Evolutionary conservation across 2,888 invertebrate genomes (phyloP).

Genomic region (Caenorhabditis sp.): DNA sequence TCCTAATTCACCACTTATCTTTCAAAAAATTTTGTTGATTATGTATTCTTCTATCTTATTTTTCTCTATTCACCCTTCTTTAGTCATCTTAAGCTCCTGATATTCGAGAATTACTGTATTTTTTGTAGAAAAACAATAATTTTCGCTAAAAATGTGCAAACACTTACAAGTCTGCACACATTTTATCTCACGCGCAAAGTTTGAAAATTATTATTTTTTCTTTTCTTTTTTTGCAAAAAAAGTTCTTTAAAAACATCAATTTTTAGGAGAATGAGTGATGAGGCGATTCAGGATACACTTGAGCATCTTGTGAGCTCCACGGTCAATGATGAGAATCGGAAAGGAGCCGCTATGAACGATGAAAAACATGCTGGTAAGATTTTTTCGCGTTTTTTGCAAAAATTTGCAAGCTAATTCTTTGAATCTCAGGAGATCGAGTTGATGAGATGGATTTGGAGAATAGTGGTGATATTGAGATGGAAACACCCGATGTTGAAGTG

Average conservation of each 20-base stretch:
- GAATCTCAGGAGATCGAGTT: not conserved
- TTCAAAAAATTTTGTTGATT: not conserved
- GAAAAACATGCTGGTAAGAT: no score
- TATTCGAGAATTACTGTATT: not conserved
- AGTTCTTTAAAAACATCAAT: not conserved
- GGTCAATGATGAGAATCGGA: not conserved
- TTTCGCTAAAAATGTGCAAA: constrained; percentile 3
- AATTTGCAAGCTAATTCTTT: no score
- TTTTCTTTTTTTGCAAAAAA: no score
- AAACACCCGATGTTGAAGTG: not conserved
- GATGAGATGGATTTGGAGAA: not conserved
- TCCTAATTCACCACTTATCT: not conserved
- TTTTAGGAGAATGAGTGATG: not conserved
- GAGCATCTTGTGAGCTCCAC: not conserved
- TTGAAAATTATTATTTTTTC: not conserved
- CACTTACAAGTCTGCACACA: not conserved
- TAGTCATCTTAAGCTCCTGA: no score
- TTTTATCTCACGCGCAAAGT: not conserved
- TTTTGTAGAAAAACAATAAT: not conserved
- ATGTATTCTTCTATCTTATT: no score
- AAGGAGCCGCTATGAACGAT: no score
- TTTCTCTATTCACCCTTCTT: not conserved
- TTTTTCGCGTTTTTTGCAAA: no score
- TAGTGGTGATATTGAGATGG: not conserved
- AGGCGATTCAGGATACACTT: not conserved